Evolutionary conservation across 2,888 invertebrate genomes (phyloP), one percentile per base, ranked within the genome.

Genomic region (Aporophyla nigra): DNA sequence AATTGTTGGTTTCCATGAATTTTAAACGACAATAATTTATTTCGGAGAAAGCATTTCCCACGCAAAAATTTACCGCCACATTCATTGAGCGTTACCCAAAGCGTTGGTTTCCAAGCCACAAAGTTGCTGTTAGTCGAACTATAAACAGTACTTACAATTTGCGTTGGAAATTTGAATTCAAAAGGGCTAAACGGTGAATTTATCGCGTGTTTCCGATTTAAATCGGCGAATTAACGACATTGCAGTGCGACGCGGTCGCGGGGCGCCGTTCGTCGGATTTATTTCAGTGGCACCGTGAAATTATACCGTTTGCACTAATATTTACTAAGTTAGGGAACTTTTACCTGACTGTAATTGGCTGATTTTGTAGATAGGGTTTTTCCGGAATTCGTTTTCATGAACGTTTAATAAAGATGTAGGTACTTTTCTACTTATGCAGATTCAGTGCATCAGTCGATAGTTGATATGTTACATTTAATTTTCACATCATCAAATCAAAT

Each of bases 181-280:
- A 93, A 94, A 93, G 93, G 94, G 93, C 91, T 94, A 94, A 95
- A 93, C 91, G 94, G 90, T 87, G 89, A 95, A 96, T 95, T 95
- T 95, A 96, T 95, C 93, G 95, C 95, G 92, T 94, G 95, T 94
- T 95, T 94, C 94, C 95, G 95, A 96, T 95, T 95, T 94, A 94
- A 96, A 95, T 95, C 95, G 94, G 89, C 94, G 93, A 94, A 96
- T 96, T 95, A 96, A 95, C 95, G 94, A 93, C 94, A 92, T 92
- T 91, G 93, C 91, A 88, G 84, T 71, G 87, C 88, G 90, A 84
- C 88, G 86, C 90, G 90, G 87, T 88, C 89, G 91, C 89, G 89
- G 90, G 87, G 87, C 89, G 90, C 89, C 93, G 91, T 94, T 93
- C 92, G 89, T 87, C 89, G 92, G 91, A 93, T 94, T 94, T 94